These are phyloP conservation scores for Phaethornis superciliosus DNA, from an alignment of 2,113 vertebrate species.

Conservation along the genomic window DNA sequence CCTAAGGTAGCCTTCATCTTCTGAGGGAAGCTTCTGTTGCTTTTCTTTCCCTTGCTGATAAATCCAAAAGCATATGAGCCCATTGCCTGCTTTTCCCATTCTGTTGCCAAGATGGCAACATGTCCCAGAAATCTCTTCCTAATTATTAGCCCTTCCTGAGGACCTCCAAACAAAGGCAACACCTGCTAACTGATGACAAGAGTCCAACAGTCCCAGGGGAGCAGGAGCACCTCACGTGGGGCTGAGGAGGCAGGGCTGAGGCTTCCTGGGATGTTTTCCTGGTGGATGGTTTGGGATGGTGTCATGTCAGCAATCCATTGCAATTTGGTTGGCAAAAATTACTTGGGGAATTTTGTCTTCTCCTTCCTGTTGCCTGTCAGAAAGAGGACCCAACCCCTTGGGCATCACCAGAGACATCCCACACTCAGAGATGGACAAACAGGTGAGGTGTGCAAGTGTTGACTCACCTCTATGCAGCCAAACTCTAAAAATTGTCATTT, in stretches of 20 bases:
- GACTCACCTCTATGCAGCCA: background rate
- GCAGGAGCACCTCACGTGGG: fast-evolving
- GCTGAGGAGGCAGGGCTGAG: background rate
- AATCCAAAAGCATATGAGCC: background rate
- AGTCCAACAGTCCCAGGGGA: background rate
- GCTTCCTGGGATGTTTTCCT: background rate
- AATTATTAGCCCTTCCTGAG: background rate
- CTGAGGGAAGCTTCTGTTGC: background rate
- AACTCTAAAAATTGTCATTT: background rate
- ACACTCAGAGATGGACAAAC: background rate
- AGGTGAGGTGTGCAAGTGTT: background rate
- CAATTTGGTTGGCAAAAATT: conserved; percentile 7
- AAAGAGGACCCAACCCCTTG: background rate
- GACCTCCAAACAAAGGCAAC: background rate
- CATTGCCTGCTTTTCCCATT: background rate
- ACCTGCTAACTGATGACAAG: background rate
- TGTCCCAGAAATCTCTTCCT: background rate
- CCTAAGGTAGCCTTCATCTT: background rate
- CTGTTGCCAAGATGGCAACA: background rate
- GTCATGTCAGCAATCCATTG: background rate
- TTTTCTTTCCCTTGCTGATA: background rate
- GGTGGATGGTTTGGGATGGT: too few relatives aligned
- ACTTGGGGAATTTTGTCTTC: background rate
- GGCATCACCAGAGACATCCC: background rate
- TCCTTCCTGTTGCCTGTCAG: background rate